phyloP scores from a whole-genome alignment of 1,140 invertebrate species.

The Diorhabda carinulata region DNA sequence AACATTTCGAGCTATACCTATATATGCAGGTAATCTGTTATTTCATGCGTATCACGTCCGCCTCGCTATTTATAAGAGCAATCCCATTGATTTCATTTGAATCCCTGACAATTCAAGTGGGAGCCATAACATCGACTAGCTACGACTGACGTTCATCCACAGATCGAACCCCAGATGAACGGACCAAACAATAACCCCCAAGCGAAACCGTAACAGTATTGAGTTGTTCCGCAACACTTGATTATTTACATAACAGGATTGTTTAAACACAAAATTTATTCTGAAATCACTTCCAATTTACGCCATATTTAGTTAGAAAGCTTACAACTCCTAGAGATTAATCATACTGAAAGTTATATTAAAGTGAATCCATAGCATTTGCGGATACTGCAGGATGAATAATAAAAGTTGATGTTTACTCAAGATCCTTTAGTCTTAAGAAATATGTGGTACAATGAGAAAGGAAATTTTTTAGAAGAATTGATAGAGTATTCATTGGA shows the following conservation, averaged over 20 bases:
- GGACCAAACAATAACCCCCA: not conserved
- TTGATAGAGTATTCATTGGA: too few species aligned
- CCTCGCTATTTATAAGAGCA: conserved; percentile 2
- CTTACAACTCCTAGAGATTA: too few species aligned
- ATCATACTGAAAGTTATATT: too few species aligned
- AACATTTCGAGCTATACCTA: not conserved
- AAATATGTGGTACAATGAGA: too few species aligned
- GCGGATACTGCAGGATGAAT: too few species aligned
- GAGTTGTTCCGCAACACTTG: not conserved
- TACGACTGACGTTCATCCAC: conserved; percentile 1
- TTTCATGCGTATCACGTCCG: conserved; percentile 1
- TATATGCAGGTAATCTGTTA: not conserved
- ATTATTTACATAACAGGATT: not conserved
- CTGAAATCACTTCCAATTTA: too few species aligned
- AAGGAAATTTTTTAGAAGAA: too few species aligned
- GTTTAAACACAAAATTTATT: too few species aligned
- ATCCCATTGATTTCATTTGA: conserved; percentile 2
- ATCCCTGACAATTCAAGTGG: not conserved
- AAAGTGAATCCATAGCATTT: too few species aligned
- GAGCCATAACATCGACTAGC: not conserved
- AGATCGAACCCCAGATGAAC: conserved; percentile 1
- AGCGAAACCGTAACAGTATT: not conserved
- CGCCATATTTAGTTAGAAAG: too few species aligned
- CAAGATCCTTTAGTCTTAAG: too few species aligned
- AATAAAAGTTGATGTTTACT: too few species aligned